phyloP scores from a whole-genome alignment of 2,888 invertebrate species.

The Leptogaster cylindrica region DNA sequence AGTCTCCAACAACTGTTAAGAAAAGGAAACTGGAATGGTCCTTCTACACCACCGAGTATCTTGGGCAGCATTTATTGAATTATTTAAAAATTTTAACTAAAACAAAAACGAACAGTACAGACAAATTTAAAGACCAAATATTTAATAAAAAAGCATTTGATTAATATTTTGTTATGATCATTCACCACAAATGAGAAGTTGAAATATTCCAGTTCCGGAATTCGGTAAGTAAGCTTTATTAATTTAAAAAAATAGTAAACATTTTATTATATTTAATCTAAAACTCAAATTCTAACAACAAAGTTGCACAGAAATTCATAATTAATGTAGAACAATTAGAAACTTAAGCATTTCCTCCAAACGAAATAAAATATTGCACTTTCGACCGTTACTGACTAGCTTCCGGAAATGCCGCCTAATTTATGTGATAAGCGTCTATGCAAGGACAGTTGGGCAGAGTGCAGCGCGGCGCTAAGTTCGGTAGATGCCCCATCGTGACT shows the following conservation, averaged over 20 bases:
- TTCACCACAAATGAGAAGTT: too few relatives aligned
- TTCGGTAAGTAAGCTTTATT: too few relatives aligned
- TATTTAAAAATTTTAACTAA: constrained; percentile 54
- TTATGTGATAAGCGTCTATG: constrained; percentile 56
- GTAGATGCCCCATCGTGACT: constrained; percentile 60
- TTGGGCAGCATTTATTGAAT: constrained; percentile 57
- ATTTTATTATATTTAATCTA: too few relatives aligned
- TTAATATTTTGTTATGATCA: too few relatives aligned
- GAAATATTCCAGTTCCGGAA: too few relatives aligned
- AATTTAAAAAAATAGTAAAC: too few relatives aligned
- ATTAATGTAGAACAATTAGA: too few relatives aligned
- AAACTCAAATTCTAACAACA: too few relatives aligned
- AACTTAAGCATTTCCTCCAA: too few relatives aligned
- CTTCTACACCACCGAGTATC: constrained; percentile 57
- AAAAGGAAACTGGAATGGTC: constrained; percentile 48
- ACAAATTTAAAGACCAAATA: constrained; percentile 17
- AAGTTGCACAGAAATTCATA: too few relatives aligned
- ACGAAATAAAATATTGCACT: constrained; percentile 25
- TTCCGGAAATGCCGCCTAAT: constrained; percentile 44
- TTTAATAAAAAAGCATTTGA: too few relatives aligned
- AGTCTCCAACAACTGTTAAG: not conserved
- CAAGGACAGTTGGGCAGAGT: constrained; percentile 61
- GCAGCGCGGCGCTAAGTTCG: constrained; percentile 62
- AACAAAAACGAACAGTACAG: not conserved
- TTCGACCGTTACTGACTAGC: constrained; percentile 6